Percentiles rank a stretch among this genome's conserved stretches.
These are phyloP conservation scores for Micromys minutus DNA, from an alignment of 2,113 vertebrate genomes.

Conservation along the genomic window DNA sequence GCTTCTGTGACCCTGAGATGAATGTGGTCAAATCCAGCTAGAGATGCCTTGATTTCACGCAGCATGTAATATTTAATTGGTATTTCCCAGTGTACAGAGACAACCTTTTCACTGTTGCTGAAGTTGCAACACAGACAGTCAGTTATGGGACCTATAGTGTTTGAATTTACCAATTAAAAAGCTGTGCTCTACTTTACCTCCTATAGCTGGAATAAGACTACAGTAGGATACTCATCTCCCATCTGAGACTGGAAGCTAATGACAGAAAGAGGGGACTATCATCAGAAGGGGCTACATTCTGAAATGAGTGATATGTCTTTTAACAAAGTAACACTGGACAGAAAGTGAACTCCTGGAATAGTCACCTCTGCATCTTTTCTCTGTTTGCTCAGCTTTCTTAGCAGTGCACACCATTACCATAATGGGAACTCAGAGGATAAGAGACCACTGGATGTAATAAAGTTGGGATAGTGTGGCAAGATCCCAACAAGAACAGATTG, in stretches of 20 bases:
- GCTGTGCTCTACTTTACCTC: neutral
- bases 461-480: neutral
- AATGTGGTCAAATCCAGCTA: too few relatives aligned
- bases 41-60: neutral
- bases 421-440: neutral
- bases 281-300: neutral
- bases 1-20: too few relatives aligned
- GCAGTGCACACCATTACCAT: neutral
- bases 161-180: neutral
- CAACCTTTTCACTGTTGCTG: neutral
- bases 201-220: neutral
- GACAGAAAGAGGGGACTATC: neutral
- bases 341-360: neutral
- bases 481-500: neutral
- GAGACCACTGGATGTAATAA: neutral
- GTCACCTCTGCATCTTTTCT: neutral
- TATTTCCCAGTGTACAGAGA: neutral
- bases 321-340: neutral
- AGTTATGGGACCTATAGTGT: neutral
- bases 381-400: neutral
- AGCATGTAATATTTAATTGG: neutral
- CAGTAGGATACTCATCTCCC: neutral
- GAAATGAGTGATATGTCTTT: neutral
- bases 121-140: neutral
- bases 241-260: neutral